Evolutionary conservation across 2,113 vertebrate species (phyloP), one percentile per base, ranked within the genome.

Genomic region (Empidonax traillii): DNA sequence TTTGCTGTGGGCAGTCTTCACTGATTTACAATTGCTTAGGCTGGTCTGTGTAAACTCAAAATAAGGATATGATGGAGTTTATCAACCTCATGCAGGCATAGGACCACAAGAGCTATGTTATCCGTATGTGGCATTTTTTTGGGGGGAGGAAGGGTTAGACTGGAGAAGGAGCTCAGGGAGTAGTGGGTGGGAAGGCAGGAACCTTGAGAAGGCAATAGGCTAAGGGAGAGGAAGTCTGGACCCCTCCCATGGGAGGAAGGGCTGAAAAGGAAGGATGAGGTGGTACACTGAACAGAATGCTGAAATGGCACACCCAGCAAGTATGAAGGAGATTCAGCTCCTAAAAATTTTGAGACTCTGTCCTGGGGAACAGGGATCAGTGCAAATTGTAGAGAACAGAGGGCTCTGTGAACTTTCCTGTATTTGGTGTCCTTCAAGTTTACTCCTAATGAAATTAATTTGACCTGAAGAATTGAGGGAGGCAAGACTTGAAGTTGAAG

Each of bases 211-310:
- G 59, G 91, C 55, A 30, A 16, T 67, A 58, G 39, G 95, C 47
- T 81, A 27, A 84, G 31, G 37, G 84, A 56, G 66, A 82, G 89
- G 85, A 96, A 94, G 51, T 77, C 41, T 62, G 67, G 5, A 6
- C 7, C 51, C 22, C 24, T 93, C 63, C 68, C 75, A 14, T 33
- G 95, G 90, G 94, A 94, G 92, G 94, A 94, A 92, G 37, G 55
- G 37, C 79, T 88, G 72, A 56, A 92, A 88, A 90, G 83, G 91
- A 94, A 96, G 91, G 81, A 85, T 95, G 74, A 89, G 77, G 94
- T 94, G 84, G 66, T 90, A 55, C 59, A 2, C 44, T 56, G 73
- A 92, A 9, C 51, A 72, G 76, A 61, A 78, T 35, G 11, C n/a
- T 66, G 72, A 73, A 90, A 51, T 74, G 43, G 83, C 65, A 74